Conservation (phyloP, 2,888 invertebrate species). For the Orthosia cruda region DNA sequence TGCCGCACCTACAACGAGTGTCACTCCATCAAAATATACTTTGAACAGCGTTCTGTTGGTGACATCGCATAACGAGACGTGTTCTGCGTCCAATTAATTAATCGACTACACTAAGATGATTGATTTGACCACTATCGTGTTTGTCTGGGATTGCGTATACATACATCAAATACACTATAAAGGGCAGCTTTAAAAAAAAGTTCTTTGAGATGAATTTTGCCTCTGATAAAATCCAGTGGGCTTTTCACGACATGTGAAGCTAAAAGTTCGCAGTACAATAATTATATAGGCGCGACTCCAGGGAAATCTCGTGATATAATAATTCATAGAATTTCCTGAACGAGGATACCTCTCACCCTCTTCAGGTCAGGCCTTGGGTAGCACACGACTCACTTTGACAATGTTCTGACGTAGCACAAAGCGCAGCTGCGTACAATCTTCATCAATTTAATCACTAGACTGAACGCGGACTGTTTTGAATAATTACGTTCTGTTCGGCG, state of each 20-base stretch:
- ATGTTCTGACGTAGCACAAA: constrained; percentile 68
- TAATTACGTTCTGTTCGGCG: constrained; percentile 72
- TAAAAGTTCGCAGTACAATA: constrained; percentile 38
- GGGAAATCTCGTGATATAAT: constrained; percentile 59
- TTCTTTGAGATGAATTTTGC: not conserved
- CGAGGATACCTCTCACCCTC: constrained; percentile 40
- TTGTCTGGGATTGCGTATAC: not conserved
- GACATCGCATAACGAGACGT: constrained; percentile 46
- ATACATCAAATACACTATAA: not conserved
- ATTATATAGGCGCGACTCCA: constrained; percentile 31
- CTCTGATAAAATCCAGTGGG: not conserved
- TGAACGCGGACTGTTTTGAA: constrained; percentile 76
- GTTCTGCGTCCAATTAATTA: constrained; percentile 56
- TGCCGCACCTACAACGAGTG: constrained; percentile 35
- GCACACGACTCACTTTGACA: constrained; percentile 74
- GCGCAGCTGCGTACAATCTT: constrained; percentile 76
- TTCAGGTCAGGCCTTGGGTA: constrained; percentile 50
- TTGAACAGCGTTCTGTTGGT: constrained; percentile 43
- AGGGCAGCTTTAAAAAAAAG: not conserved
- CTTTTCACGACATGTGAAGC: constrained; percentile 5
- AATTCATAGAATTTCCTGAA: constrained; percentile 56
- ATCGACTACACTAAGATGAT: constrained; percentile 52
- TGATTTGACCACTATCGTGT: constrained; percentile 29
- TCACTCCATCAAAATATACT: constrained; percentile 55
- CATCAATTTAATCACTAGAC: constrained; percentile 76